Base-by-base conservation (phyloP, 2,888 invertebrate species). In the Tortrix viridana region DNA sequence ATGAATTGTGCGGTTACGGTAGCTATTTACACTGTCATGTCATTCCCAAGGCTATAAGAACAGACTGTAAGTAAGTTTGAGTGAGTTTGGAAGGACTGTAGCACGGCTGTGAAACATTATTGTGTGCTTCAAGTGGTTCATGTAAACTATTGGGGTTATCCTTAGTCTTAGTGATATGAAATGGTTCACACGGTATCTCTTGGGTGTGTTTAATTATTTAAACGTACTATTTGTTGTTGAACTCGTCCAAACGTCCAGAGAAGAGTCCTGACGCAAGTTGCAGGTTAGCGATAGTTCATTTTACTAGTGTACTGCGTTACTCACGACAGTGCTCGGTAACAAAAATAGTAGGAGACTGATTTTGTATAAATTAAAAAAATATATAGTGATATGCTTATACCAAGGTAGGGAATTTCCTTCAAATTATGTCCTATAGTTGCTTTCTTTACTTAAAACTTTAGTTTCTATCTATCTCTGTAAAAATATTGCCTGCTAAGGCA, bases 261-360 rank as follows among this genome's bases (percentile, higher is more conserved):
- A 77, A 77, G 79, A 85, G 86, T 88, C 88, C 85, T 77, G 73
- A 74, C 67, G 77, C 77, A 76, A 74, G 79, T 78, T 80, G 67
- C 74, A 76, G 14, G 14, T 38, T 38, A 38, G 38, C 14, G 66
- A 71, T 77, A 73, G 74, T 78, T 77, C 72, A 74, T 80, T 81
- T 78, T 63, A 68, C 67, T 72, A 74, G 71, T 74, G 71, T 19
- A 52, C 60, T 53, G 71, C 75, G 67, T 80, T 71, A 74, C 75
- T 75, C 74, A 77, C 71, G 79, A 76, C 80, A 81, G 79, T 81
- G 81, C 79, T 83, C 81, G 76, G 81, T 84, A 86, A 88, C 88
- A 88, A 89, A 89, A 89, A 89, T 88, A 86, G 88, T 89, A 88
- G 89, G 90, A 91, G 91, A 91, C 91, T 92, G 91, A 92, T 89